Conservation (phyloP, 2,797 vertebrate species). For the Gymnothorax reevesii region DNA sequence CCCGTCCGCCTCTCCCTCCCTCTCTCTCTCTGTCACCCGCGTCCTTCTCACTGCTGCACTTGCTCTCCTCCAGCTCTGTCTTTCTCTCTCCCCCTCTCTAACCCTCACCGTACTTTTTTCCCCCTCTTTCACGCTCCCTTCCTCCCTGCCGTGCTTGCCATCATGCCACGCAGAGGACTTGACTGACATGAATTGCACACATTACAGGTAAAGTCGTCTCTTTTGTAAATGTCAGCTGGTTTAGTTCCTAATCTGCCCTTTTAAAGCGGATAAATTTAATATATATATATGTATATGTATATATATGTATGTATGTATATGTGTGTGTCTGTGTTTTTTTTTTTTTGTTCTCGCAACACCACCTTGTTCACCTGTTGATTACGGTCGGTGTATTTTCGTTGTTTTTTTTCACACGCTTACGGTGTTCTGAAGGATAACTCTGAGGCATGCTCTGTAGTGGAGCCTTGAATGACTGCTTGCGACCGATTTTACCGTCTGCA, state of each 20-base stretch:
- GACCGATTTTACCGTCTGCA: neutral
- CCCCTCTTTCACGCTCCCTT: neutral
- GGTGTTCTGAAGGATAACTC: neutral
- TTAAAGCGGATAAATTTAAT: neutral
- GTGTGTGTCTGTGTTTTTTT: neutral
- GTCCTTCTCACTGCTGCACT: neutral
- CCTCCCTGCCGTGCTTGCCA: neutral
- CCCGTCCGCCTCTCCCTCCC: neutral
- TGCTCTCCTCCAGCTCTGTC: neutral
- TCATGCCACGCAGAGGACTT: slow-evolving; percentile 39
- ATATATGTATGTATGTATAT: too few relatives aligned
- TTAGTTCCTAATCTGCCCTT: neutral
- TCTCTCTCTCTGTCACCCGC: neutral
- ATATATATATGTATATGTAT: too few relatives aligned
- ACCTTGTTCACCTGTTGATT: neutral
- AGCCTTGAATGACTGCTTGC: neutral
- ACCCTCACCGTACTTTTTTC: neutral
- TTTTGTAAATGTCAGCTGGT: neutral
- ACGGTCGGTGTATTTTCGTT: neutral
- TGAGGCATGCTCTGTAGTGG: neutral
- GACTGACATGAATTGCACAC: slow-evolving; percentile 44
- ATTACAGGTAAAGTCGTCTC: slow-evolving; percentile 46
- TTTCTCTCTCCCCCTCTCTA: neutral
- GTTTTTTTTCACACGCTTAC: neutral
- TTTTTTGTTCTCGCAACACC: neutral